These are phyloP conservation scores for Fulmarus glacialis DNA, from an alignment of 2,113 vertebrate species.

Conservation along the genomic window DNA sequence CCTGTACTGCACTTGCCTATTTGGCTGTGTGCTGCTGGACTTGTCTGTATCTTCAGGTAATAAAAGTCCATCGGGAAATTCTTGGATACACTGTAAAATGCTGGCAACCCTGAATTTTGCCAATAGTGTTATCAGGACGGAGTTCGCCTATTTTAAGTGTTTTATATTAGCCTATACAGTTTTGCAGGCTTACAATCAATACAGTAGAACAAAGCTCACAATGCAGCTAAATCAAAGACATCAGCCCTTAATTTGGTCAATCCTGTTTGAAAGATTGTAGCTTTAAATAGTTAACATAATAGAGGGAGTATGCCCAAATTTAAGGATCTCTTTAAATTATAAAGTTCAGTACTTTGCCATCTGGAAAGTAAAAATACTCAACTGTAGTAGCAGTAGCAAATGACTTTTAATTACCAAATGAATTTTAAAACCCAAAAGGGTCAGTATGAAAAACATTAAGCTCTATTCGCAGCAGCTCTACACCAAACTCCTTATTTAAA, in stretches of 20 bases:
- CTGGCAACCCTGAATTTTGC: not conserved
- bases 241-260: not conserved
- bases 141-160: not conserved
- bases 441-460: not conserved
- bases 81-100: accelerated
- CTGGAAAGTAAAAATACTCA: not conserved
- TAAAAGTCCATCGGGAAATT: not conserved
- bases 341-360: not conserved
- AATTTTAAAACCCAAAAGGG: not conserved
- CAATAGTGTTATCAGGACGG: not conserved
- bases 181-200: not conserved
- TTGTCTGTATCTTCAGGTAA: not conserved
- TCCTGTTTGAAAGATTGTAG: not conserved
- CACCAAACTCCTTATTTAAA: not conserved
- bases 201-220: not conserved
- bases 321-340: not conserved
- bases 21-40: not conserved
- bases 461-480: not conserved
- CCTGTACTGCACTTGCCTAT: not conserved
- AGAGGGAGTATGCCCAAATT: not conserved
- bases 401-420: not conserved
- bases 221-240: not conserved
- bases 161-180: not conserved
- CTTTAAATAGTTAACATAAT: not conserved
- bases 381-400: not conserved